Conservation (phyloP, 2,113 vertebrate species). For the Tachycineta bicolor region DNA sequence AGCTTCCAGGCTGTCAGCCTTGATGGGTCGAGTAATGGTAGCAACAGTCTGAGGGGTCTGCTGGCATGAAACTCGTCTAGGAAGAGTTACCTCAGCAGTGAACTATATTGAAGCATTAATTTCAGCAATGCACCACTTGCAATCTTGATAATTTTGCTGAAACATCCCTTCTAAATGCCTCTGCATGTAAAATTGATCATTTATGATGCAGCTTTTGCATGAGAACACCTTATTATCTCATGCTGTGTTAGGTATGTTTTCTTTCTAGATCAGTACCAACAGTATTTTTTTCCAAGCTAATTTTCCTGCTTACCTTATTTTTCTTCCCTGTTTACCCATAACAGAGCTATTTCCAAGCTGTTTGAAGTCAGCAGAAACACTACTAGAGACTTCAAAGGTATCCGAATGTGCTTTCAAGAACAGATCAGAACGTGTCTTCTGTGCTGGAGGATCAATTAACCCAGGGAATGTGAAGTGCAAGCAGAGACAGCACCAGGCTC, state of each 20-base stretch:
- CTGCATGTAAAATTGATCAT: background rate
- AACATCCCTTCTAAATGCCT: background rate
- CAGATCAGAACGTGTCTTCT: background rate
- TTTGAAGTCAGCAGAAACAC: background rate
- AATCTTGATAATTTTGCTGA: background rate
- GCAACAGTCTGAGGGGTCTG: background rate
- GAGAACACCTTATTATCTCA: accelerated
- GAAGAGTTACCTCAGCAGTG: background rate
- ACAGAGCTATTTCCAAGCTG: background rate
- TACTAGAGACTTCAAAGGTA: background rate
- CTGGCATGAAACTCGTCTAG: background rate
- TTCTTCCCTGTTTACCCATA: background rate
- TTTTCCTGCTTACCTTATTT: background rate
- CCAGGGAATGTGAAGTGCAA: background rate
- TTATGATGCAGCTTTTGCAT: background rate
- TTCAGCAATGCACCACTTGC: background rate
- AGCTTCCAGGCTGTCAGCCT: background rate
- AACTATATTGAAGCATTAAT: background rate
- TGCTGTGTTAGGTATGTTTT: background rate
- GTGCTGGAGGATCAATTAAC: background rate
- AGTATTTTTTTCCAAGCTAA: background rate
- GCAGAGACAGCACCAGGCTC: background rate
- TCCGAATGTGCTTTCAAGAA: background rate
- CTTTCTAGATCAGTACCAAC: background rate
- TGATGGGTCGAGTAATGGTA: accelerated